Percentiles rank a stretch among this genome's conserved stretches.
Evolutionary conservation across 2,888 invertebrate species (phyloP).

Genomic region (Trichopria drosophilae): DNA sequence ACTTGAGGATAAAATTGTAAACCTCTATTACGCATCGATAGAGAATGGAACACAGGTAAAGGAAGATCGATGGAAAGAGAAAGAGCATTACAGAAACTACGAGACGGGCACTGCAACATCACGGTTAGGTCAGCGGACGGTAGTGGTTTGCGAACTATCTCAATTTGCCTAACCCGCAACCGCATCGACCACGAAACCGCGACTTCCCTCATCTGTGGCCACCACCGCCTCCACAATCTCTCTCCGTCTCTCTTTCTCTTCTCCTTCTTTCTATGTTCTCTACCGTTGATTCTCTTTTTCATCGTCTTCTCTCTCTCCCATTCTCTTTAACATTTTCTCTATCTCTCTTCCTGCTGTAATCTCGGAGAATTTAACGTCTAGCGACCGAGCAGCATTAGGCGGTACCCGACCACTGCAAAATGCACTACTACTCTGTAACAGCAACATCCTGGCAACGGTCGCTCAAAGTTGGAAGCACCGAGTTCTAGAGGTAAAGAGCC

Average conservation of each 20-base stretch:
- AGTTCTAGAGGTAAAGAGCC: not conserved
- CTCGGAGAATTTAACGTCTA: constrained; percentile 3
- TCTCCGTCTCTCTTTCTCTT: constrained; percentile 6
- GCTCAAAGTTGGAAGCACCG: not conserved
- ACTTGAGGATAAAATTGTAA: too few species aligned
- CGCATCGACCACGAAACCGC: constrained; percentile 52
- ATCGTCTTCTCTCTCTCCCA: constrained; percentile 17
- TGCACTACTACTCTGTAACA: constrained; percentile 8
- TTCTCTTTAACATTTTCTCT: constrained; percentile 12
- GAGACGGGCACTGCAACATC: not conserved
- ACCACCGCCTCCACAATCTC: constrained; percentile 27
- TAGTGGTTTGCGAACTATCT: constrained; percentile 57
- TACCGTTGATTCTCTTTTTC: not conserved
- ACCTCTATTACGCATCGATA: too few species aligned
- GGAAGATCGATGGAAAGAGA: not conserved
- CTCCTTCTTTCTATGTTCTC: constrained; percentile 23
- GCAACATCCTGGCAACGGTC: not conserved
- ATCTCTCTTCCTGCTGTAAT: not conserved
- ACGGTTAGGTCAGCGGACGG: constrained; percentile 49
- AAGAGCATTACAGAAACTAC: not conserved
- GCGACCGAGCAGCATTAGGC: not conserved
- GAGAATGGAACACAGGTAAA: too few species aligned
- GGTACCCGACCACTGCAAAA: constrained; percentile 17
- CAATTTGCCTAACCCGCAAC: constrained; percentile 52
- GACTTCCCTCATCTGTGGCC: constrained; percentile 46